Evolutionary conservation across 2,888 invertebrate genomes (phyloP).

Genomic region (Lasioglossum lativentre): DNA sequence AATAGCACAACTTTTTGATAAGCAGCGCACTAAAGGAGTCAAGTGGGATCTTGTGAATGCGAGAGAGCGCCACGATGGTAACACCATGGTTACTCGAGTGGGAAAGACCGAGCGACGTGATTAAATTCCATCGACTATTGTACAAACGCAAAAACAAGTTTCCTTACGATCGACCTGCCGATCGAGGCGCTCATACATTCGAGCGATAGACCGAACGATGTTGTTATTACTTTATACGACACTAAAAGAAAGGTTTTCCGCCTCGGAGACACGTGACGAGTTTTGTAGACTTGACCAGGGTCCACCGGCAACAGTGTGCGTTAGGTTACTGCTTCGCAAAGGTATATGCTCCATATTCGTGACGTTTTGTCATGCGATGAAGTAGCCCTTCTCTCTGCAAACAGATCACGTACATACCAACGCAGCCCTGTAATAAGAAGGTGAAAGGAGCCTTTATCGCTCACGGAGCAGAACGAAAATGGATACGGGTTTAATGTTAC

Average conservation of each 20-base stretch:
- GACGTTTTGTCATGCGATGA: conserved; percentile 17
- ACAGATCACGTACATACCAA: conserved; percentile 48
- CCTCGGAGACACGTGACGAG: background rate
- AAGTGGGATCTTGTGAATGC: conserved; percentile 15
- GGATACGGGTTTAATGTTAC: background rate
- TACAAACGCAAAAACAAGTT: conserved; percentile 11
- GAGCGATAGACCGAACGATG: background rate
- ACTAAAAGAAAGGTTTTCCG: conserved; percentile 3
- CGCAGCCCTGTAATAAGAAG: conserved; percentile 24
- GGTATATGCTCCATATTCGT: conserved; percentile 33
- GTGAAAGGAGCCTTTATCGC: conserved; percentile 44
- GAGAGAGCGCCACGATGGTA: background rate
- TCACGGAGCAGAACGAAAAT: conserved; percentile 21
- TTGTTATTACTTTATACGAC: conserved; percentile 33
- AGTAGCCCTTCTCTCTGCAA: conserved; percentile 29
- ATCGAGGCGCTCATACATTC: conserved; percentile 29
- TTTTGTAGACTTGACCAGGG: conserved; percentile 15
- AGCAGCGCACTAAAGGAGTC: background rate
- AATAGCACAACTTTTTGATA: conserved; percentile 11
- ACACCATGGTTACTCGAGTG: background rate
- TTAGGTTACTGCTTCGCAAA: background rate
- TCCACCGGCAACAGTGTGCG: background rate
- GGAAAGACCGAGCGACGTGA: conserved; percentile 4
- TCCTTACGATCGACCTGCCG: conserved; percentile 10
- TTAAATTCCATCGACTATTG: conserved; percentile 30